Conservation (phyloP, 2,888 invertebrate genomes). For the Parnassius mnemosyne region DNA sequence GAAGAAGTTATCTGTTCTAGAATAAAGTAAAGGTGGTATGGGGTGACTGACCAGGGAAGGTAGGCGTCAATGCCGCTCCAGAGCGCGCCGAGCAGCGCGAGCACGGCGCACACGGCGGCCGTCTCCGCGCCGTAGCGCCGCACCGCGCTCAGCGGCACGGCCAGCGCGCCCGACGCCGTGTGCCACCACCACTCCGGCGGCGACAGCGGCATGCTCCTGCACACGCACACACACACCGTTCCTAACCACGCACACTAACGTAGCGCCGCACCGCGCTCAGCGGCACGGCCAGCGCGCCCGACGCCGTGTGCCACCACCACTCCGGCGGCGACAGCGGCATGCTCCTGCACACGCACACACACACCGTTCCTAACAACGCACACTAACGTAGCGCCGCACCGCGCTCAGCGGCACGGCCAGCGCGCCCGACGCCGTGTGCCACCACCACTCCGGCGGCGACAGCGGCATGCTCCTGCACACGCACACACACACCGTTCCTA, state of each 20-base stretch:
- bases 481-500: background rate
- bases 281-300: slow-evolving; percentile 88
- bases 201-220: slow-evolving; percentile 86
- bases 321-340: slow-evolving; percentile 91
- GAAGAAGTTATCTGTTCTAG: too few species aligned
- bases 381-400: background rate
- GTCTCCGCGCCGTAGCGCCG: slow-evolving; percentile 88
- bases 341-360: slow-evolving; percentile 54
- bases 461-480: slow-evolving; percentile 84
- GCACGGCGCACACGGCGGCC: slow-evolving; percentile 84
- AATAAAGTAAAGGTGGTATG: too few species aligned
- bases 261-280: background rate
- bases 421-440: slow-evolving; percentile 90
- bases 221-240: background rate
- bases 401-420: slow-evolving; percentile 82
- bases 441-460: slow-evolving; percentile 93
- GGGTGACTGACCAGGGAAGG: slow-evolving; percentile 82
- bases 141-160: slow-evolving; percentile 89
- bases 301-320: slow-evolving; percentile 93
- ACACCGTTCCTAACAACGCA: background rate
- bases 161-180: slow-evolving; percentile 87
- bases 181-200: slow-evolving; percentile 95
- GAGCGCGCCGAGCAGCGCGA: slow-evolving; percentile 86
- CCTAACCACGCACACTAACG: background rate
- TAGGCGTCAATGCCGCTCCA: slow-evolving; percentile 91